Conservation (phyloP, 2,797 vertebrate species). For the Diplodus puntazzo region DNA sequence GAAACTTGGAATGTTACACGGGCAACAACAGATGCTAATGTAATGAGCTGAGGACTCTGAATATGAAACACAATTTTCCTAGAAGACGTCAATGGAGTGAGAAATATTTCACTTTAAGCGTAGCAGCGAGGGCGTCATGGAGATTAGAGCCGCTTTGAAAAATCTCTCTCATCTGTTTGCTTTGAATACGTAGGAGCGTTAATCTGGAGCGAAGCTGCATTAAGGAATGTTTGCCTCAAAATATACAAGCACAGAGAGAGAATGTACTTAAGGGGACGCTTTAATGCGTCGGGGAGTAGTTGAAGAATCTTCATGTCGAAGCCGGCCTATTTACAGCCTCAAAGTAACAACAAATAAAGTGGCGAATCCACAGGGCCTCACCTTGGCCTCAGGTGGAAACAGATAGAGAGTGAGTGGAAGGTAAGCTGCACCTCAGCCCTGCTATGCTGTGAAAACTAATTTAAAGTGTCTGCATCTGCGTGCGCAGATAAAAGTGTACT, state of each 20-base stretch:
- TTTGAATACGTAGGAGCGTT: constrained; percentile 46
- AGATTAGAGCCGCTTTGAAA: constrained; percentile 66
- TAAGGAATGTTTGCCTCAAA: constrained; percentile 56
- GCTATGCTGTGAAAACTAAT: constrained; percentile 24
- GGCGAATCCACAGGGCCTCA: constrained; percentile 45
- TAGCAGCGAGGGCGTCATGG: constrained; percentile 29
- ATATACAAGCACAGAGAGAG: constrained; percentile 36
- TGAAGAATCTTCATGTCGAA: constrained; percentile 38
- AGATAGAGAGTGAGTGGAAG: constrained; percentile 1
- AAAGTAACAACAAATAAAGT: constrained; percentile 52
- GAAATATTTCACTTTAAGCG: constrained; percentile 43
- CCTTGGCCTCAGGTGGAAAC: constrained; percentile 37
- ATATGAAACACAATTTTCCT: constrained; percentile 41
- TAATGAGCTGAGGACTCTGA: constrained; percentile 29
- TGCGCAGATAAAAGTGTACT: constrained; percentile 5
- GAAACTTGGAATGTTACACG: constrained; percentile 37
- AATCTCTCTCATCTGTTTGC: constrained; percentile 51
- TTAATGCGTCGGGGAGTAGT: constrained; percentile 27
- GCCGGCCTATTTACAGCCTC: constrained; percentile 37
- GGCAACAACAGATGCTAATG: constrained; percentile 27
- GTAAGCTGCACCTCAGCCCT: constrained; percentile 5
- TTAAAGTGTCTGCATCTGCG: constrained; percentile 31
- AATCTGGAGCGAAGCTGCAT: constrained; percentile 47
- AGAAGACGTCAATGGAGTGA: constrained; percentile 32
- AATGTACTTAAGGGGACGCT: constrained; percentile 15